Percentiles rank a stretch among this genome's conserved stretches.
Evolutionary conservation across 2,888 invertebrate genomes (phyloP).

Genomic region (Elgonia sp.): DNA sequence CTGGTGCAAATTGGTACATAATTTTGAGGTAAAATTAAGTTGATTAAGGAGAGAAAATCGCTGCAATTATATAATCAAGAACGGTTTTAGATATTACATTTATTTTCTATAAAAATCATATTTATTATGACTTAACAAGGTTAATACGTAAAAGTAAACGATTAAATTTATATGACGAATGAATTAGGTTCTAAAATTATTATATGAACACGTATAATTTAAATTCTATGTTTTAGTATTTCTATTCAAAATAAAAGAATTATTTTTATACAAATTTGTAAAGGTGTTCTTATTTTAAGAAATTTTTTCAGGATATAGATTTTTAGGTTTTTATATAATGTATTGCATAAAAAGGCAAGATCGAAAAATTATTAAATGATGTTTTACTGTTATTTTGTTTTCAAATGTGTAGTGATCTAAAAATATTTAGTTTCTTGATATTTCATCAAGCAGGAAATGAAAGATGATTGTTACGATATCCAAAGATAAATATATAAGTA

Average conservation of each 20-base stretch:
- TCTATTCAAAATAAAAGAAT: too few species aligned
- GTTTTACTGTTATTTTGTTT: neutral
- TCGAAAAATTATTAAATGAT: neutral
- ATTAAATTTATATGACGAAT: too few species aligned
- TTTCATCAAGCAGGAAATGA: conserved; percentile 24
- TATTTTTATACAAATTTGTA: too few species aligned
- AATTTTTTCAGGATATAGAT: neutral
- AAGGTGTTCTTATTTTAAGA: too few species aligned
- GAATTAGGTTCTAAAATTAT: too few species aligned
- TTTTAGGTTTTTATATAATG: neutral
- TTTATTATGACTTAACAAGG: conserved; percentile 7
- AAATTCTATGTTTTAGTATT: too few species aligned
- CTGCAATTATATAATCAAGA: neutral
- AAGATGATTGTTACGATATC: conserved; percentile 12
- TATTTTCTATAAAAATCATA: too few species aligned
- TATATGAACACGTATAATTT: too few species aligned
- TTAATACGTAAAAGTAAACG: neutral
- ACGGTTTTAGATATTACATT: neutral
- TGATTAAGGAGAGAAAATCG: neutral
- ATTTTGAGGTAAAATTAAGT: neutral
- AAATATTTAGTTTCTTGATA: neutral
- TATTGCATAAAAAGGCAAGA: neutral
- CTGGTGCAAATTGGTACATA: neutral
- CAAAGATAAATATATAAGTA: conserved; percentile 5
- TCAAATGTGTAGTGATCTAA: conserved; percentile 2